Evolutionary conservation across 2,113 vertebrate genomes (phyloP), one percentile per base, ranked within the genome.

Genomic region (Myrmecobius fasciatus): DNA sequence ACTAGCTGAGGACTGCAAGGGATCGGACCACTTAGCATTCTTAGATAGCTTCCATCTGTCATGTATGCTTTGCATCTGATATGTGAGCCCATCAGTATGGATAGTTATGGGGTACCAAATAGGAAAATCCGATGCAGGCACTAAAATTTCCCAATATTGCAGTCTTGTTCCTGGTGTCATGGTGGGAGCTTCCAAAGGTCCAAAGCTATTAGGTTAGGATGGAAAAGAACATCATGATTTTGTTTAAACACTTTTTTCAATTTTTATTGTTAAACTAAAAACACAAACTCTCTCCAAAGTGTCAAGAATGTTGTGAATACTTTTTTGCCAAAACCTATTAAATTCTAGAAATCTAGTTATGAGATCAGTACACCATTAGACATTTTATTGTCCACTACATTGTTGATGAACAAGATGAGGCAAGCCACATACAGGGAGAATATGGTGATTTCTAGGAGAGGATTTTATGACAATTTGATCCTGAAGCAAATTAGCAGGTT

Each of bases 51-150:
- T 90, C 88, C n/a, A 43, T 43, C 49, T 90, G 25, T 91, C 97
- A 91, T 51, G 48, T 96, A 92, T 54, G 36, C 25, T 98, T 97
- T 97, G 52, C 54, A 93, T 97, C 83, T 96, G 60, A 88, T 53
- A 47, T 92, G 47, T 22, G 91, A 96, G 91, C 93, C 88, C 53
- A 96, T 97, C 92, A 92, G 25, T 75, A 26, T 60, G 49, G 46
- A 0, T 47, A 94, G 46, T 90, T 96, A 88, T 89, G 92, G 54
- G 52, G 3, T 94, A 94, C 93, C 54, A 97, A 96, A 97, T 96
- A 95, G 88, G 25, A 97, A 98, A 97, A 95, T 25, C 91, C 92
- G 0, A 0, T 92, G 93, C 52, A 93, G 89, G 0, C 17, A 96
- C 95, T 97, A 88, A 92, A 53, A 93, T 97, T 97, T 97, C 96